These are phyloP conservation scores for Lacerta agilis DNA, from an alignment of 2,797 vertebrate species.

Conservation along the genomic window DNA sequence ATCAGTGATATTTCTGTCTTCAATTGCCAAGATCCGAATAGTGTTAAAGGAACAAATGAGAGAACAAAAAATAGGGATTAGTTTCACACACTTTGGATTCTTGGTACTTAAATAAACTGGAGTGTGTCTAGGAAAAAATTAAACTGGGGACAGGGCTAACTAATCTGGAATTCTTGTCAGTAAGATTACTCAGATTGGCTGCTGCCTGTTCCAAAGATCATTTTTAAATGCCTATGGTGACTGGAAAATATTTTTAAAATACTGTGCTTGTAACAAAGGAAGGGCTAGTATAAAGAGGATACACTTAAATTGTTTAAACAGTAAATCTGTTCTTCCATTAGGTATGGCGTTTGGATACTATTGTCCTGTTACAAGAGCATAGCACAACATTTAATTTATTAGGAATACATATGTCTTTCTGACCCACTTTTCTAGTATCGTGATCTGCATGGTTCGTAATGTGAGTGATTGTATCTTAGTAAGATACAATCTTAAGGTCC, in stretches of 20 bases:
- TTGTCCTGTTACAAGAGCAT: neutral
- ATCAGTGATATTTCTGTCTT: constrained; percentile 18
- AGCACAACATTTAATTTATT: neutral
- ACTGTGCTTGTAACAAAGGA: constrained; percentile 14
- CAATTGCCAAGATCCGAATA: too few species aligned
- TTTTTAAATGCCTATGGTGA: constrained; percentile 4
- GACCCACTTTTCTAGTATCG: neutral
- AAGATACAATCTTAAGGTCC: neutral
- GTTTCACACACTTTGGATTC: constrained; percentile 35
- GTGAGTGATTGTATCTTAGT: neutral
- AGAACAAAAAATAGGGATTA: constrained; percentile 38
- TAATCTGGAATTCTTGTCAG: constrained; percentile 21
- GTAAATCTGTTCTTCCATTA: constrained; percentile 5
- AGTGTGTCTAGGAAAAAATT: constrained; percentile 58
- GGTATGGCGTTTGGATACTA: neutral
- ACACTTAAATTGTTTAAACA: constrained; percentile 29
- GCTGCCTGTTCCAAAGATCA: constrained; percentile 56
- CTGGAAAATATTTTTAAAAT: constrained; percentile 47
- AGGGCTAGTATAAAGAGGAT: constrained; percentile 24
- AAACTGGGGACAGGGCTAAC: constrained; percentile 17
- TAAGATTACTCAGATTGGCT: constrained; percentile 44
- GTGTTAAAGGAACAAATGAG: neutral
- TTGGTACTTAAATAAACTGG: constrained; percentile 55
- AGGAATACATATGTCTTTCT: neutral
- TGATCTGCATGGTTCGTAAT: neutral